A percentile compares a stretch with the other conserved stretches of the same genome.
These are phyloP conservation scores for Podilymbus podiceps DNA, from an alignment of 2,113 vertebrate species.

Conservation along the genomic window DNA sequence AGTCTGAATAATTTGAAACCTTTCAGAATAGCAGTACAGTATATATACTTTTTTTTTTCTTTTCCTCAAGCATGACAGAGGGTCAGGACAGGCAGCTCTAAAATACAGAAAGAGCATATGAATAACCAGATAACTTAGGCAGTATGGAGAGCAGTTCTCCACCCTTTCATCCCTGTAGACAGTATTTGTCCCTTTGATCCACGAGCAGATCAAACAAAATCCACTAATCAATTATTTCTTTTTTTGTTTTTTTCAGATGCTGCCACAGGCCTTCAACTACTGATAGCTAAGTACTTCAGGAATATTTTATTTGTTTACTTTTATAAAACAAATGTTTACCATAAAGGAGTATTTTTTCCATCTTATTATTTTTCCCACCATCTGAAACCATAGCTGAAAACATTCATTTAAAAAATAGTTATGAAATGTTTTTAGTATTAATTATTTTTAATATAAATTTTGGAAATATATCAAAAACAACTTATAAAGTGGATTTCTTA, in stretches of 20 bases:
- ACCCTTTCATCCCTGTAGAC: slow-evolving; percentile 63
- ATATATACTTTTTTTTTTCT: not conserved
- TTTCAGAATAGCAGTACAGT: not conserved
- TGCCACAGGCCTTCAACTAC: slow-evolving; percentile 58
- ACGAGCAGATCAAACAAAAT: slow-evolving; percentile 64
- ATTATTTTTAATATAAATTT: not conserved
- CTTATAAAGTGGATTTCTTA: not conserved
- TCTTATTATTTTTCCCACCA: not conserved
- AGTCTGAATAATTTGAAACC: not conserved
- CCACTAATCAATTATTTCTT: slow-evolving; percentile 66
- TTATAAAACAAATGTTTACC: slow-evolving; percentile 35
- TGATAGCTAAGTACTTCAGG: slow-evolving; percentile 45
- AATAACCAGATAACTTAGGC: slow-evolving; percentile 58
- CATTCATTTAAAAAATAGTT: not conserved
- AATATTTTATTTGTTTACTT: slow-evolving; percentile 61
- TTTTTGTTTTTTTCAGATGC: slow-evolving; percentile 63
- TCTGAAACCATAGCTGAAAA: not conserved
- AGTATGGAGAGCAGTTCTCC: slow-evolving; percentile 37
- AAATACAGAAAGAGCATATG: slow-evolving; percentile 1
- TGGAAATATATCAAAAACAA: not conserved
- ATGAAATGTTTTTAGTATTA: not conserved
- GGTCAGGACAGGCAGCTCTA: slow-evolving; percentile 28
- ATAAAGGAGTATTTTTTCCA: not conserved
- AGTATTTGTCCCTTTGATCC: slow-evolving; percentile 71
- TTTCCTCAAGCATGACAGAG: not conserved